Percentiles rank a stretch among this genome's conserved stretches.
Evolutionary conservation across 2,888 invertebrate species (phyloP).

Genomic region (Cryptus armator): DNA sequence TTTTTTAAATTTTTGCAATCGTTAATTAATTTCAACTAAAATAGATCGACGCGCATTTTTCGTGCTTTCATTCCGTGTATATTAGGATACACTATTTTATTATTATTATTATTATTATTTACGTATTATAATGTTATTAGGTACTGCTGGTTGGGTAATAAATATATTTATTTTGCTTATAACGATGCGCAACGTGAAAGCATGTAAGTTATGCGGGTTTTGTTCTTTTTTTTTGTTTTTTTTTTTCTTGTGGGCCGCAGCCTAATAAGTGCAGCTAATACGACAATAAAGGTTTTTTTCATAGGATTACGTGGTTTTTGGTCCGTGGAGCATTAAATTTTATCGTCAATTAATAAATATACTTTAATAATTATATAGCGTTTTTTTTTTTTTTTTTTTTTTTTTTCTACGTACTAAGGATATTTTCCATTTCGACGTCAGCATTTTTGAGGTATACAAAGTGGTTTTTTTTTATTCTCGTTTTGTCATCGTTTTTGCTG

Average conservation of each 20-base stretch:
- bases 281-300: slow-evolving; percentile 73
- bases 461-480: slow-evolving; percentile 35
- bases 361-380: slow-evolving; percentile 70
- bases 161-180: slow-evolving; percentile 61
- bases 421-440: slow-evolving; percentile 55
- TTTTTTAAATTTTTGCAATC: slow-evolving; percentile 25
- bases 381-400: slow-evolving; percentile 69
- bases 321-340: slow-evolving; percentile 82
- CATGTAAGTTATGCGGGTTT: slow-evolving; percentile 63
- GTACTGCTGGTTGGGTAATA: slow-evolving; percentile 62
- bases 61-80: slow-evolving; percentile 30
- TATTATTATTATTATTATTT: slow-evolving; percentile 47
- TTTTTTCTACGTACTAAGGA: slow-evolving; percentile 70
- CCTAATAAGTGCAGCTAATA: slow-evolving; percentile 80
- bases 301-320: slow-evolving; percentile 80
- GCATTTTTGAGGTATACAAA: slow-evolving; percentile 69
- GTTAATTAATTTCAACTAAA: slow-evolving; percentile 10
- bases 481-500: slow-evolving; percentile 42
- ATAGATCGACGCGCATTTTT: slow-evolving; percentile 43
- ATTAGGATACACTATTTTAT: slow-evolving; percentile 42
- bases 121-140: slow-evolving; percentile 57
- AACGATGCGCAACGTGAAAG: slow-evolving; percentile 67
- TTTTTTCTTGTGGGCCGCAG: slow-evolving; percentile 71
- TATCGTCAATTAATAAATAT: slow-evolving; percentile 75
- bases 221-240: neutral